Conservation (phyloP, 2,888 invertebrate genomes). For the Cephus sareptanus region DNA sequence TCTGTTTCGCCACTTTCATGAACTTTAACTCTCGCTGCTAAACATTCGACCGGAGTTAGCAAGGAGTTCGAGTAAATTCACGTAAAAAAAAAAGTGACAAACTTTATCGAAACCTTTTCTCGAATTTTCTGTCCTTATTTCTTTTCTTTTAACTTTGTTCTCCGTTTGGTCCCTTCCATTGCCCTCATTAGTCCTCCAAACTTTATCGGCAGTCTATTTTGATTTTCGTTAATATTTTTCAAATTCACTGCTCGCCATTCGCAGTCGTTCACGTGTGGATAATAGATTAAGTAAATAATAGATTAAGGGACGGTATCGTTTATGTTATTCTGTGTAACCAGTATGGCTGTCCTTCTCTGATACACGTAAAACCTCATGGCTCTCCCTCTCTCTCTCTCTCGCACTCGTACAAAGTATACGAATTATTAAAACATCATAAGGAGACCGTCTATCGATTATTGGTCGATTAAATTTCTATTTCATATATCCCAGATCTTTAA, state of each 20-base stretch:
- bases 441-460: neutral
- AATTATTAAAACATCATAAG: neutral
- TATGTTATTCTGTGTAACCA: no score
- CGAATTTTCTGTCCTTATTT: neutral
- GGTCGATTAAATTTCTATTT: neutral
- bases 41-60: constrained; percentile 30
- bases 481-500: neutral
- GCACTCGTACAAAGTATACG: neutral
- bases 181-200: neutral
- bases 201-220: neutral
- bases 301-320: no score
- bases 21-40: constrained; percentile 16
- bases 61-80: constrained; percentile 15
- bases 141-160: neutral
- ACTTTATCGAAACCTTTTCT: neutral
- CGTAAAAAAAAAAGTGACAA: constrained; percentile 5
- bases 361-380: no score
- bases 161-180: neutral
- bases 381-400: neutral
- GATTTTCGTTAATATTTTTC: neutral
- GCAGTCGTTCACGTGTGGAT: constrained; percentile 13
- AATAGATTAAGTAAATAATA: neutral
- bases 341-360: no score
- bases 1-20: constrained; percentile 7
- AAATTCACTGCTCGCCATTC: constrained; percentile 14